phyloP scores from a whole-genome alignment of 2,113 vertebrate species.

The Crotalus horridus region DNA sequence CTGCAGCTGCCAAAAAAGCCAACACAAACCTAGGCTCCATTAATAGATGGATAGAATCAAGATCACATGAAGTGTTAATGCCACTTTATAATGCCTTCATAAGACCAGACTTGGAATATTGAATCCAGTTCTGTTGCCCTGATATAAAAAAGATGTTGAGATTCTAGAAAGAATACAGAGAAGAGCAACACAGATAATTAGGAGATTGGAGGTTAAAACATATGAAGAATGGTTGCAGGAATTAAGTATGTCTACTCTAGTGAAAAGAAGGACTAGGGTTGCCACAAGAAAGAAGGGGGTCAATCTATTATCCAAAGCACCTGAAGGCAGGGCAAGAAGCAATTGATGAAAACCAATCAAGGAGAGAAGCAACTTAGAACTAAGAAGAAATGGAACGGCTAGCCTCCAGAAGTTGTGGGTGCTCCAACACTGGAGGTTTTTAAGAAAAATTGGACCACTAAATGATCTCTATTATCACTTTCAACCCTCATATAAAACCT shows the following conservation, averaged over 20 bases:
- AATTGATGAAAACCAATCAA: not conserved
- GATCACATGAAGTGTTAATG: not conserved
- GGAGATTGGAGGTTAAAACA: not conserved
- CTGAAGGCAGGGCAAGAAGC: not conserved
- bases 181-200: not conserved
- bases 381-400: not conserved
- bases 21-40: not conserved
- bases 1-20: not conserved
- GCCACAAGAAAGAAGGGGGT: not conserved
- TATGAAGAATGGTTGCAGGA: not conserved
- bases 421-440: not conserved
- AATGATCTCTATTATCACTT: not conserved
- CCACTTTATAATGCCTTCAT: not conserved
- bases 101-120: not conserved
- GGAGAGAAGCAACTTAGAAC: not conserved
- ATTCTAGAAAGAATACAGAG: not conserved
- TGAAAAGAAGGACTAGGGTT: not conserved
- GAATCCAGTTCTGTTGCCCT: not conserved
- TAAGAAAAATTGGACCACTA: not conserved
- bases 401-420: not conserved
- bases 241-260: not conserved
- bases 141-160: not conserved
- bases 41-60: not conserved
- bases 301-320: not conserved
- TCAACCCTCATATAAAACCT: not conserved